A percentile compares a stretch with the other conserved stretches of the same genome.
Conservation (phyloP, 1,140 invertebrate genomes). For the honey bee (Apis mellifera) region Amel_HAv3.1 CM009938.2:8551501-8552000, state of each 20-base stretch:
- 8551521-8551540: neutral
- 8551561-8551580: neutral
- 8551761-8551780: no score
- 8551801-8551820: neutral
- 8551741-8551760: neutral
- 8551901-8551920: neutral
- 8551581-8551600: neutral
- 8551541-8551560: neutral
- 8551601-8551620: neutral
- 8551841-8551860: slow-evolving; percentile 43
- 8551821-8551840: neutral
- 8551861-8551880: slow-evolving; percentile 17
- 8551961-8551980: no score
- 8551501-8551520: neutral
- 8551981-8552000: no score
- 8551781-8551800: neutral
- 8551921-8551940: no score
- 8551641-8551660: slow-evolving; percentile 9
- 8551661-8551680: neutral
- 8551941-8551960: neutral
- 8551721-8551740: neutral
- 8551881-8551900: neutral
- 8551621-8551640: neutral
- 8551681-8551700: neutral
- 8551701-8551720: neutral